phyloP scores from a whole-genome alignment of 2,113 vertebrate genomes.

The Zosterops hypoxanthus region DNA sequence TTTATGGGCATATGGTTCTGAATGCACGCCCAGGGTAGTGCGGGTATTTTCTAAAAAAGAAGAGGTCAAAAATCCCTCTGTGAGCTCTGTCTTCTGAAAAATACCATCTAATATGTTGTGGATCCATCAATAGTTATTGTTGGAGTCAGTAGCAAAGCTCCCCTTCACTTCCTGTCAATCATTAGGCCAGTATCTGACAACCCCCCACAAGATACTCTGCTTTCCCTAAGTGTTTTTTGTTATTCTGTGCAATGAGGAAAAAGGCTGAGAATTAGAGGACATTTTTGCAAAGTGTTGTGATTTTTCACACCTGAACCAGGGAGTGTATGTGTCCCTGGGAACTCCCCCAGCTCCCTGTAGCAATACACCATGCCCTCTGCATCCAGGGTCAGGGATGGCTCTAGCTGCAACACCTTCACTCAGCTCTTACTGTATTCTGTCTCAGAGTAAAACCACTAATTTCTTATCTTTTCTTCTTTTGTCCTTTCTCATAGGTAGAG shows the following conservation, averaged over 20 bases:
- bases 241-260: neutral
- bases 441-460: constrained; percentile 2
- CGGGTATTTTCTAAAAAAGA: neutral
- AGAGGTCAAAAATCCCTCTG: neutral
- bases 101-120: neutral
- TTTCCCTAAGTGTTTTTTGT: neutral
- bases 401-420: neutral
- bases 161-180: neutral
- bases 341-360: neutral
- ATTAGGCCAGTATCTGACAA: neutral
- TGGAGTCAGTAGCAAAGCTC: neutral
- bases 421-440: neutral
- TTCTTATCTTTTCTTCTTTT: constrained; percentile 41
- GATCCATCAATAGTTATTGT: neutral
- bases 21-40: neutral
- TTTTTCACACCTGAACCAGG: neutral
- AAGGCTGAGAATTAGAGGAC: neutral
- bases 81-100: neutral
- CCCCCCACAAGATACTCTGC: neutral
- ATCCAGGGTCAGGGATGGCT: neutral
- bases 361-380: neutral
- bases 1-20: neutral
- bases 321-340: accelerated
- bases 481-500: constrained; percentile 67
- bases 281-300: neutral